phyloP scores from a whole-genome alignment of 2,888 invertebrate species.

The Archaeoteleia sp. region DNA sequence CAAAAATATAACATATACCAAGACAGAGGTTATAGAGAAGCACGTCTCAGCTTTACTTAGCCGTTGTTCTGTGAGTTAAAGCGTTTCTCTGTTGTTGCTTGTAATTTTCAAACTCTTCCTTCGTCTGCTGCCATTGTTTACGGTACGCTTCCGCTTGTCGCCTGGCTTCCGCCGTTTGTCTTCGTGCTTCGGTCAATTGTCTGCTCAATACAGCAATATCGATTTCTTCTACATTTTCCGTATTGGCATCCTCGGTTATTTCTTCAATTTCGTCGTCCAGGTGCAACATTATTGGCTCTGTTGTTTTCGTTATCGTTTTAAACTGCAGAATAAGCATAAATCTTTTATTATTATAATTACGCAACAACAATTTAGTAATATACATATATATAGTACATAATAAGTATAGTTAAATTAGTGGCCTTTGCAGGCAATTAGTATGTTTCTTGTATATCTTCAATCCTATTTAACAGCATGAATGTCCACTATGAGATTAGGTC shows the following conservation, averaged over 20 bases:
- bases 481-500: no score
- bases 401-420: no score
- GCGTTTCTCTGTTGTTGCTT: conserved; percentile 72
- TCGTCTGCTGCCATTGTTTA: conserved; percentile 71
- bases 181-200: conserved; percentile 71
- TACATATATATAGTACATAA: conserved; percentile 17
- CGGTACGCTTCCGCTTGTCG: conserved; percentile 72
- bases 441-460: no score
- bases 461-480: no score
- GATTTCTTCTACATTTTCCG: conserved; percentile 70
- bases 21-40: background rate
- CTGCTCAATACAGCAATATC: conserved; percentile 70
- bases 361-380: background rate
- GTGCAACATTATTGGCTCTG: conserved; percentile 67
- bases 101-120: conserved; percentile 73
- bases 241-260: conserved; percentile 73
- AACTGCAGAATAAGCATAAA: conserved; percentile 55
- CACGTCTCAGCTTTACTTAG: no score
- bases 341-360: background rate
- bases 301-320: conserved; percentile 58
- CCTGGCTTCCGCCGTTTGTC: conserved; percentile 70
- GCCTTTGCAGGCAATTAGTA: no score
- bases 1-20: no score
- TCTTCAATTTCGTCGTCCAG: conserved; percentile 70
- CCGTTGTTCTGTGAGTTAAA: no score